Evolutionary conservation across 2,888 invertebrate genomes (phyloP).

Genomic region (Blastobasis lacticolella): DNA sequence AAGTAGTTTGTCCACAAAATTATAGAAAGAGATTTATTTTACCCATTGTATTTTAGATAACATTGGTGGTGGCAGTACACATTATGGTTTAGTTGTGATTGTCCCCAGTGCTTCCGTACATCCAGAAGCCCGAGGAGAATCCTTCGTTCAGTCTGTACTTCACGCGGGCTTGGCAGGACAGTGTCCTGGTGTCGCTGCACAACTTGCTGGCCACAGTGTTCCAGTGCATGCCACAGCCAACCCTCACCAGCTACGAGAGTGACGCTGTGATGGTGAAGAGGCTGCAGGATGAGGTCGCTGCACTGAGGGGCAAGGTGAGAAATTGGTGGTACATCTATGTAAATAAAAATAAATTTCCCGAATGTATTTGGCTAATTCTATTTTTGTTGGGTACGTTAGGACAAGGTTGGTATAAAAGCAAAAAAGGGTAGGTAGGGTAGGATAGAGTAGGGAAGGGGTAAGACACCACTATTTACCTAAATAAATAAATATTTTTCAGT

Average conservation of each 20-base stretch:
- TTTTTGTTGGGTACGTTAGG: too few relatives aligned
- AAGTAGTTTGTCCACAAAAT: too few relatives aligned
- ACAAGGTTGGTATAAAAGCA: too few relatives aligned
- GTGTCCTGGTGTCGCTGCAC: conserved; percentile 89
- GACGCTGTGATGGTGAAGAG: conserved; percentile 86
- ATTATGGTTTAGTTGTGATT: not conserved
- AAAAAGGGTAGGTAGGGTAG: too few relatives aligned
- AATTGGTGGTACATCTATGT: too few relatives aligned
- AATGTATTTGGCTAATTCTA: too few relatives aligned
- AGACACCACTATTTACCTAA: too few relatives aligned
- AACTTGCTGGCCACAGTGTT: conserved; percentile 94
- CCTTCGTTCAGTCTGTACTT: conserved; percentile 91
- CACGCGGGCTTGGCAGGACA: conserved; percentile 96
- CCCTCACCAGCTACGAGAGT: conserved; percentile 88
- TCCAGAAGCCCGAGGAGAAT: conserved; percentile 93
- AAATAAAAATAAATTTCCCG: too few relatives aligned
- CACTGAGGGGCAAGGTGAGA: conserved; percentile 64
- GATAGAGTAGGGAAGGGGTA: too few relatives aligned
- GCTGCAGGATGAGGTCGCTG: conserved; percentile 88
- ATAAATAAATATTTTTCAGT: conserved; percentile 17
- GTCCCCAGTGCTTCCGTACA: conserved; percentile 89
- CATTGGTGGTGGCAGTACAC: not conserved
- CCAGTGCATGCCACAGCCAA: conserved; percentile 90
- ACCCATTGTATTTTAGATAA: not conserved
- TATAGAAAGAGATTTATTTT: too few relatives aligned